A percentile compares a stretch with the other conserved stretches of the same genome.
These are phyloP conservation scores for Echinops telfairi DNA, from an alignment of 2,113 vertebrate genomes.

Conservation along the genomic window DNA sequence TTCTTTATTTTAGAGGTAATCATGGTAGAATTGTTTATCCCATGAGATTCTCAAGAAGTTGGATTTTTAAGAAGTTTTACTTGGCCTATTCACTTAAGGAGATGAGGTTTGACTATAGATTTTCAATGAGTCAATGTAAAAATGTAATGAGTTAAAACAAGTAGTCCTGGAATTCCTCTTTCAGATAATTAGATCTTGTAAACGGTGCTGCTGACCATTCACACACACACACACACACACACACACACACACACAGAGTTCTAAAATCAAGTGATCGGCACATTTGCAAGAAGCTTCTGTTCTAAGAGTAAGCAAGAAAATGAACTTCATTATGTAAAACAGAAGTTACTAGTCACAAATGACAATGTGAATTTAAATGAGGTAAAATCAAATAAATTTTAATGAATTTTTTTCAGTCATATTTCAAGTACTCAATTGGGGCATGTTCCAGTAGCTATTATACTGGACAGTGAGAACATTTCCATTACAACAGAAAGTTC, in stretches of 20 bases:
- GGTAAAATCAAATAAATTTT: constrained; percentile 4
- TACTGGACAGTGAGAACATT: neutral
- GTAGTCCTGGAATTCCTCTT: neutral
- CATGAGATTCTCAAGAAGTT: neutral
- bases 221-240: too few species aligned
- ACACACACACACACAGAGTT: too few species aligned
- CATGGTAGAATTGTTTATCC: neutral
- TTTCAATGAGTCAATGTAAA: neutral
- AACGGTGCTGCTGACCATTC: neutral
- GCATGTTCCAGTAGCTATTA: too few species aligned
- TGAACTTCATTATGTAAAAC: neutral
- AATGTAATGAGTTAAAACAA: constrained; percentile 26
- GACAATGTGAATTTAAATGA: constrained; percentile 4
- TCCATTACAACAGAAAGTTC: neutral
- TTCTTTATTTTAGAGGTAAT: neutral
- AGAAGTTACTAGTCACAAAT: neutral
- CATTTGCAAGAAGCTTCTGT: neutral
- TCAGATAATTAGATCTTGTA: neutral
- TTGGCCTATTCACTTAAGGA: neutral
- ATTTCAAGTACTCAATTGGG: neutral
- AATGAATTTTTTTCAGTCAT: neutral
- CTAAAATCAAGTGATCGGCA: constrained; percentile 3
- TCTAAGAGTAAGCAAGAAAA: neutral
- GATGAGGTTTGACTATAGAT: neutral
- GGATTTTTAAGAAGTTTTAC: neutral